Evolutionary conservation across 1,140 invertebrate genomes (phyloP), one percentile per base, ranked within the genome.

Genomic region (Nautilus pompilius): DNA sequence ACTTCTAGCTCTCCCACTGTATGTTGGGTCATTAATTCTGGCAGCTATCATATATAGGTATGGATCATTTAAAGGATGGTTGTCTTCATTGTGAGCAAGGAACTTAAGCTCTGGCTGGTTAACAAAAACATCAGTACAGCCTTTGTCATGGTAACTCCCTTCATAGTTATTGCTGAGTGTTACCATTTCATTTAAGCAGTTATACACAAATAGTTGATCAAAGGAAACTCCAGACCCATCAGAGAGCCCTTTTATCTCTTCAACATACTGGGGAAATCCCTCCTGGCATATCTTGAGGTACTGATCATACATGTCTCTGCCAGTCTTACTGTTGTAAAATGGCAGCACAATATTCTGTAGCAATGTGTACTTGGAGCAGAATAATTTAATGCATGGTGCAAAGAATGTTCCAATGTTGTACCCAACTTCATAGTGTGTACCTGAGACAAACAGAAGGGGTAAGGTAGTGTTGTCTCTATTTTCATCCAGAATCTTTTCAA

Each of bases 261-360:
- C 41, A 28, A 64, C 29, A 33, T 64, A 68, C 48, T 62, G 58
- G 6, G 66, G 66, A 49, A 64, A 68, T 29, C 8, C 30, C 48
- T 46, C n/a, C 15, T 33, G 46, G 54, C 49, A 58, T 22, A 54
- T 36, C 29, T 28, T 26, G 4, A 65, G 69, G 24, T 29, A 58
- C 10, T 30, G 30, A n/a, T 58, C 55, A 58, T 32, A 58, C 15
- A 58, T n/a, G 30, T 32, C 29, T 58, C 55, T 58, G 24, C 55
- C 55, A 34, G 24, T 30, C 15, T 22, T 2, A 22, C 30, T 29
- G n/a, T 58, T 32, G 26, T 58, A 58, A 24, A 29, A 58, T 15
- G 55, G 55, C 15, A 58, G 30, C 0, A 58, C n/a, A 13, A 13
- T 3, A 20, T 22, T 29, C 20, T 58, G 24, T 30, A 58, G 8